Percentiles rank a stretch among this genome's conserved stretches.
phyloP scores from a whole-genome alignment of 2,797 vertebrate genomes.

The Salarias fasciatus region DNA sequence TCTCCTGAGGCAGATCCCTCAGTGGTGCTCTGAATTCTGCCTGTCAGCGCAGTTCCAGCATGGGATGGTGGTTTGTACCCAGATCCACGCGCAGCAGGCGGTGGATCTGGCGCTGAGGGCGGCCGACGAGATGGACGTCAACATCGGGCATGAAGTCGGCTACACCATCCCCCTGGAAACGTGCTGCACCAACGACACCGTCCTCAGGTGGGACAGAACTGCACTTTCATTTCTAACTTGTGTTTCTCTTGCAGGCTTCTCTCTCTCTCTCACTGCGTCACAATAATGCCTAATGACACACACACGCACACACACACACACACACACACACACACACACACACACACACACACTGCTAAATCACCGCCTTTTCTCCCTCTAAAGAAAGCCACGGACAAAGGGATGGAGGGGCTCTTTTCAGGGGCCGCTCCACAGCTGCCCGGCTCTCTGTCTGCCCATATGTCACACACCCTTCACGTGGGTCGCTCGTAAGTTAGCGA shows the following conservation, averaged over 20 bases:
- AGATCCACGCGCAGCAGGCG: constrained; percentile 82
- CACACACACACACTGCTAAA: constrained; percentile 40
- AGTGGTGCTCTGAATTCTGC: constrained; percentile 92
- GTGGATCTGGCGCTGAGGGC: constrained; percentile 86
- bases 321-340: neutral
- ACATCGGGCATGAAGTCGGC: constrained; percentile 89
- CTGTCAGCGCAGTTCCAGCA: constrained; percentile 83
- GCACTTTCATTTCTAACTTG: constrained; percentile 2
- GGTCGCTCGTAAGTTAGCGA: constrained; percentile 66
- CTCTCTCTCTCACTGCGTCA: constrained; percentile 12
- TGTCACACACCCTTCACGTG: constrained; percentile 70
- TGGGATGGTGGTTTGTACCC: constrained; percentile 85
- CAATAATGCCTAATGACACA: constrained; percentile 31
- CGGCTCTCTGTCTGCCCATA: constrained; percentile 65
- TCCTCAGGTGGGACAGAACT: constrained; percentile 80
- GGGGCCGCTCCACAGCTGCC: constrained; percentile 75
- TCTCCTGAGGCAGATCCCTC: constrained; percentile 82
- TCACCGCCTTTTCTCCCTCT: constrained; percentile 56
- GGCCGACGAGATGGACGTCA: constrained; percentile 92
- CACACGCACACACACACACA: constrained; percentile 19
- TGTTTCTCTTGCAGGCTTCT: too few species aligned
- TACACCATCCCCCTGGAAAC: constrained; percentile 87
- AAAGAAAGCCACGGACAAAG: constrained; percentile 73
- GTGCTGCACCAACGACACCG: constrained; percentile 85
- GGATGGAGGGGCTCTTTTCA: constrained; percentile 66